Conservation (phyloP, 2,113 vertebrate genomes). For the Ciconia boyciana region DNA sequence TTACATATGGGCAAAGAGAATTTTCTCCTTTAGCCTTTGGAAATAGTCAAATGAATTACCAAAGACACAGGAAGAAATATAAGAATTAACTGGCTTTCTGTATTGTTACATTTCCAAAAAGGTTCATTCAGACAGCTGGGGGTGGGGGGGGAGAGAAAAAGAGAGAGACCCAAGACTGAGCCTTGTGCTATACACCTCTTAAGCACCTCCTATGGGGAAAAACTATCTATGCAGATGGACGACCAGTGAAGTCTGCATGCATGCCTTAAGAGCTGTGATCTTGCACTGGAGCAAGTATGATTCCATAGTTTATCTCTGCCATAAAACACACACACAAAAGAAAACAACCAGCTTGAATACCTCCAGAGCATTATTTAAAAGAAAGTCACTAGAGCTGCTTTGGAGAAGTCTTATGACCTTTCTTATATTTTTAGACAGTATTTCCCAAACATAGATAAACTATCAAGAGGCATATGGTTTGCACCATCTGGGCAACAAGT, state of each 20-base stretch:
- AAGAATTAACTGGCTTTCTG: background rate
- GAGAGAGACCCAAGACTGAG: background rate
- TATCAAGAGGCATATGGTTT: conserved; percentile 58
- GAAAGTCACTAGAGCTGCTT: background rate
- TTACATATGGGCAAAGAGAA: background rate
- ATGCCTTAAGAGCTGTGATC: background rate
- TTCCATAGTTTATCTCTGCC: background rate
- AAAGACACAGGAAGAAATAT: background rate
- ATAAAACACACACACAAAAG: background rate
- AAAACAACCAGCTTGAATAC: background rate
- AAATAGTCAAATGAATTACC: background rate
- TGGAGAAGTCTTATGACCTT: conserved; percentile 9
- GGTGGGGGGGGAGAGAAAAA: fast-evolving
- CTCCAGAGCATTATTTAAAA: background rate
- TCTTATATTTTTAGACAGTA: conserved; percentile 28
- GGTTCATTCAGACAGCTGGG: background rate
- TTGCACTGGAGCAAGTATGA: background rate
- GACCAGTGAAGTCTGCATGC: background rate
- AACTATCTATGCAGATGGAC: background rate
- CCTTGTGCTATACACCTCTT: background rate
- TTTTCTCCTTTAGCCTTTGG: background rate
- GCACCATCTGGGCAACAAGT: conserved; percentile 63
- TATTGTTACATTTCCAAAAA: background rate
- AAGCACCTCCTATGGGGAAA: background rate
- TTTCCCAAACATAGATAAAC: conserved; percentile 54